A percentile compares a stretch with the other conserved stretches of the same genome.
These are phyloP conservation scores for Seladonia tumulorum DNA, from an alignment of 2,888 invertebrate species.

Conservation along the genomic window DNA sequence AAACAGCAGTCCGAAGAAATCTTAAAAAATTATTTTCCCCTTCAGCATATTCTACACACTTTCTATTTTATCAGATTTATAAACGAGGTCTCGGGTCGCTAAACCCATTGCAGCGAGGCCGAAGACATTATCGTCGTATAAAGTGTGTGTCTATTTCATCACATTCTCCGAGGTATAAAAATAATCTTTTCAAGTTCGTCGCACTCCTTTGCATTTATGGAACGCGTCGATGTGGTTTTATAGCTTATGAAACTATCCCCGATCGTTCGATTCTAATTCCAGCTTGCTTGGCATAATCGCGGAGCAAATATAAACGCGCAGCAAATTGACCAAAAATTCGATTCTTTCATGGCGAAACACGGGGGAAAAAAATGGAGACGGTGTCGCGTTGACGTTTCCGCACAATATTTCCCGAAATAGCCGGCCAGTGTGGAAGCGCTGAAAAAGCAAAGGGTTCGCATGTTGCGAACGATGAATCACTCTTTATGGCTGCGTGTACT, in stretches of 20 bases:
- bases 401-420: conserved; percentile 44
- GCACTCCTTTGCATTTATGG: not conserved
- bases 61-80: not conserved
- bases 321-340: not conserved
- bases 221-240: conserved; percentile 24
- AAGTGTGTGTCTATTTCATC: conserved; percentile 24
- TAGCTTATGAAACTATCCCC: not conserved
- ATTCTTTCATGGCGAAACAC: not conserved
- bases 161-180: conserved; percentile 1
- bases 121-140: not conserved
- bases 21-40: not conserved
- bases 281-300: too few relatives aligned
- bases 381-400: conserved; percentile 23
- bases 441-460: conserved; percentile 32
- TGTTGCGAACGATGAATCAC: conserved; percentile 46
- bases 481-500: conserved; percentile 41
- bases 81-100: not conserved
- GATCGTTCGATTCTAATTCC: not conserved
- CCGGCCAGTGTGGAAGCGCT: conserved; percentile 22
- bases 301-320: not conserved
- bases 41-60: not conserved
- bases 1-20: too few relatives aligned
- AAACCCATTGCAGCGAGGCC: conserved; percentile 8
- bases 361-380: not conserved
- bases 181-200: conserved; percentile 26